A percentile compares a stretch with the other conserved stretches of the same genome.
phyloP scores from a whole-genome alignment of 2,113 vertebrate genomes.

The Trematocara macrostoma region DNA sequence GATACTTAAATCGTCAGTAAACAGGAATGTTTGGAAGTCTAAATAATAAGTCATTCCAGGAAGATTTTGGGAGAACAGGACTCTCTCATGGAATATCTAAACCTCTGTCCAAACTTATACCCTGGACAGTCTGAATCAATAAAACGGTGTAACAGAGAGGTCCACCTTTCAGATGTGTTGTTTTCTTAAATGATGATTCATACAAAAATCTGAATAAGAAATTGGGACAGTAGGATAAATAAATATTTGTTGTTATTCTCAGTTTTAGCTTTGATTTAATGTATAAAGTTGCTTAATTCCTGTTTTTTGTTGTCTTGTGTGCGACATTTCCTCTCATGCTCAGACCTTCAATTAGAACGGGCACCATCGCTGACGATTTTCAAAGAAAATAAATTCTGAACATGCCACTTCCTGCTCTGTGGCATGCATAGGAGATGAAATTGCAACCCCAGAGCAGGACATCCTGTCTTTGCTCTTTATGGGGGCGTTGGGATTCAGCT shows the following conservation, averaged over 20 bases:
- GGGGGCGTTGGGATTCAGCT: neutral
- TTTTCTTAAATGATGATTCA: neutral
- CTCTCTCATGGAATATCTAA: neutral
- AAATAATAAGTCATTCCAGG: neutral
- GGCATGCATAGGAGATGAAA: conserved; percentile 24
- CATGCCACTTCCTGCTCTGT: conserved; percentile 43
- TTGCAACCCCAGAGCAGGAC: conserved; percentile 41
- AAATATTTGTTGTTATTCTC: neutral
- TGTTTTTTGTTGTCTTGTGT: neutral
- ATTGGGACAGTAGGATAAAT: neutral
- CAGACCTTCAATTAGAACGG: neutral
- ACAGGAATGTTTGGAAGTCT: neutral
- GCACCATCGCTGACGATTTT: neutral
- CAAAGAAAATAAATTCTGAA: conserved; percentile 13
- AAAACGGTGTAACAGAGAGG: neutral
- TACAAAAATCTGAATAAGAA: neutral
- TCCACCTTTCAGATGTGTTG: neutral
- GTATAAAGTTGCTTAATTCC: neutral
- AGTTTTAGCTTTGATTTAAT: neutral
- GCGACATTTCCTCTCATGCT: neutral
- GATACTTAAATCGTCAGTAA: neutral
- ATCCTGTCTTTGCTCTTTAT: conserved; percentile 40
- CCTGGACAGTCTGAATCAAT: neutral
- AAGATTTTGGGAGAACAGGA: neutral
- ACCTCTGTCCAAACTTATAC: neutral